Conservation (phyloP, 2,113 vertebrate species). For the Fulica atra region DNA sequence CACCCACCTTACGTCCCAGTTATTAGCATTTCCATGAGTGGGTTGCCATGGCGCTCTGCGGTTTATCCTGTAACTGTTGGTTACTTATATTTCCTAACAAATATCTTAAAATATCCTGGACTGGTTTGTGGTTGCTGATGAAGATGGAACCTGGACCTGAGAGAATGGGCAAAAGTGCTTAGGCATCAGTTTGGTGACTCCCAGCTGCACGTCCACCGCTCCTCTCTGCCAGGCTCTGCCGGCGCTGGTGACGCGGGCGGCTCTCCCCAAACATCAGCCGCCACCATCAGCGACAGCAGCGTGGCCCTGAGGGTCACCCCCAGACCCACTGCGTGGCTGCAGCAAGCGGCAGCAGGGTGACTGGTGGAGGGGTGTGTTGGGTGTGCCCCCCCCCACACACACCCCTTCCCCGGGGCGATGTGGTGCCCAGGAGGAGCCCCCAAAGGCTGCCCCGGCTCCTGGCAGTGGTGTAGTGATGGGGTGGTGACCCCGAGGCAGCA, state of each 20-base stretch:
- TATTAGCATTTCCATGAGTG: constrained; percentile 48
- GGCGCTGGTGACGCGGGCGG: background rate
- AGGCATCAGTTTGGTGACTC: constrained; percentile 52
- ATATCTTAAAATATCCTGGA: constrained; percentile 30
- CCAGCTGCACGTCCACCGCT: background rate
- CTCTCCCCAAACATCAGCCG: accelerated
- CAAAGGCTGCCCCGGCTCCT: background rate
- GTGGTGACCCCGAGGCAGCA: too few species aligned
- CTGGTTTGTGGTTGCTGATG: constrained; percentile 64
- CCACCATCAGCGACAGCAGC: background rate
- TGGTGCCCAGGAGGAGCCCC: accelerated
- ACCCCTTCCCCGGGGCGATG: background rate
- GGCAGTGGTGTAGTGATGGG: background rate
- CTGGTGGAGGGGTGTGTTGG: background rate
- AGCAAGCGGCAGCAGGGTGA: background rate
- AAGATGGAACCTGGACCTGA: constrained; percentile 2
- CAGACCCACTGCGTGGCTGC: background rate
- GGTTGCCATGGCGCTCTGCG: constrained; percentile 56
- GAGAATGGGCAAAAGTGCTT: constrained; percentile 51
- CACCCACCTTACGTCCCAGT: constrained; percentile 32
- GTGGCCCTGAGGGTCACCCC: background rate
- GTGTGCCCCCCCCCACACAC: background rate
- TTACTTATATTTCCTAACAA: constrained; percentile 52
- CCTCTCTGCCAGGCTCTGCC: background rate
- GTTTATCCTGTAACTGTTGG: constrained; percentile 33